Evolutionary conservation across 2,113 vertebrate genomes (phyloP), one percentile per base, ranked within the genome.

Genomic region (Penelope pileata): DNA sequence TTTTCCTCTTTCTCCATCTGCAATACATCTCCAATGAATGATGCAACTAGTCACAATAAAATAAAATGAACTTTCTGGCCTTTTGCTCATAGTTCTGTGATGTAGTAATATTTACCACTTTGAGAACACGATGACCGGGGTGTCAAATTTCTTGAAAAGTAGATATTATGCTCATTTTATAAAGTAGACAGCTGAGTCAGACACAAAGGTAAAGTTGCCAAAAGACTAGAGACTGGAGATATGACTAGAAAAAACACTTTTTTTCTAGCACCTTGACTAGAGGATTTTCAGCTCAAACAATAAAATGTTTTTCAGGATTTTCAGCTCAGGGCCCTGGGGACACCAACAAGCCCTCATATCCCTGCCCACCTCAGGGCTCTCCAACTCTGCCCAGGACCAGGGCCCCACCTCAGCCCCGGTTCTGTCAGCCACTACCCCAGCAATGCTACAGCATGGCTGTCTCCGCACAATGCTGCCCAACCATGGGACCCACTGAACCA

Each of bases 121-220:
- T 67, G 36, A 86, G 64, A 92, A 86, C 9, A 62, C 16, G 45
- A 90, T 19, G 64, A 64, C 23, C 13, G 11, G 7, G 4, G 10
- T 78, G 66, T 89, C 38, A 64, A 23, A 54, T 84, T 89, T 89
- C 64, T 95, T 89, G 43, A 72, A 43, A 90, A 73, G 30, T 60
- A 73, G 58, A 29, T 78, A 51, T 22, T 91, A 24, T 63, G 10
- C 26, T 86, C 13, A 64, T 72, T 83, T 78, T 50, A 27, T 59
- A 58, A 81, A 70, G 16, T 67, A 32, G 10, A 54, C 23, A 60
- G 23, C 19, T 59, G 66, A 89, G 38, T 91, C 74, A 82, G 60
- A 67, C 75, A 73, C n/a, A 90, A 72, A 50, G 3, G 2, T 60
- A 23, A 63, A 59, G 12, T 30, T 47, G 11, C 22, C 47, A 62